phyloP scores from a whole-genome alignment of 2,888 invertebrate genomes.

The Glyphotaelius pellucidus region DNA sequence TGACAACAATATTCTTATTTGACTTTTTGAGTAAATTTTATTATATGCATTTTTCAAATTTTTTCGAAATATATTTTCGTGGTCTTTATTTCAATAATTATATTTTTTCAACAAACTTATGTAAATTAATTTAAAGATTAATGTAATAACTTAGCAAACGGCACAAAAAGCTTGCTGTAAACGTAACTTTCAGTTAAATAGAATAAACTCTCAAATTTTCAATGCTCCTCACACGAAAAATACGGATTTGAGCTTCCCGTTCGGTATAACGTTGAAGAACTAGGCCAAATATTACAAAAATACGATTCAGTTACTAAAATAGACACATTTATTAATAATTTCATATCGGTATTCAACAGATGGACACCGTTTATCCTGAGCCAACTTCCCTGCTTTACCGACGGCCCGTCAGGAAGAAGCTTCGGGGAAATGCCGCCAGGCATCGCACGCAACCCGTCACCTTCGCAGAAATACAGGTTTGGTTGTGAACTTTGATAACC shows the following conservation, averaged over 20 bases:
- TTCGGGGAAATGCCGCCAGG: slow-evolving; percentile 74
- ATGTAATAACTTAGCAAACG: no score
- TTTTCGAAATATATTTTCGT: no score
- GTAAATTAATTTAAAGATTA: no score
- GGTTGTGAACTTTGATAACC: slow-evolving; percentile 11
- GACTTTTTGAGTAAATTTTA: no score
- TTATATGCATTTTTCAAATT: no score
- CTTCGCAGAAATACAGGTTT: slow-evolving; percentile 85
- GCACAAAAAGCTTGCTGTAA: background rate
- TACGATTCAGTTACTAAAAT: no score
- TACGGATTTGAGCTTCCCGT: no score
- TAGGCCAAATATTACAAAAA: no score
- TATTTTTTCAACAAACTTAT: no score
- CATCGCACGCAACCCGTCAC: slow-evolving; percentile 85
- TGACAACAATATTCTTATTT: no score
- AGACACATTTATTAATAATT: background rate
- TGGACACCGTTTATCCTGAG: slow-evolving; percentile 85
- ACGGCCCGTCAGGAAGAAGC: slow-evolving; percentile 77
- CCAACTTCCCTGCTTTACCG: slow-evolving; percentile 80
- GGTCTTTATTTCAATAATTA: no score
- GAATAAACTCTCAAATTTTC: background rate
- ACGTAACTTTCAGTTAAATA: background rate
- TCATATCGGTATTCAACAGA: slow-evolving; percentile 67
- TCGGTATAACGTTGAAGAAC: no score
- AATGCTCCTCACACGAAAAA: background rate